Percentiles rank a stretch among this genome's conserved stretches.
Conservation (phyloP, 2,888 invertebrate species). For the Limnephilus lunatus region DNA sequence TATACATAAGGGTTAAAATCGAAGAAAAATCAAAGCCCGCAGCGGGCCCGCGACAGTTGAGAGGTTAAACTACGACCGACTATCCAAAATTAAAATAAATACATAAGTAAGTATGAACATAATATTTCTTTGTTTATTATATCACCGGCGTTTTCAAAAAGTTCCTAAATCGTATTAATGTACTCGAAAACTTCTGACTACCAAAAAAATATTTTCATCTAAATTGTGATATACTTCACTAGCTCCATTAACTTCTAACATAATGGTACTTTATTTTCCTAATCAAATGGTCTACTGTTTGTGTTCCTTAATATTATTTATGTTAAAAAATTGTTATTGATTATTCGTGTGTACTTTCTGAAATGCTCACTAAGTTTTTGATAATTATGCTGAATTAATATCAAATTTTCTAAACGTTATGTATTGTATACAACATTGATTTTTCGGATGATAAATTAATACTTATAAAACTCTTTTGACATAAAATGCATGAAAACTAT, state of each 20-base stretch:
- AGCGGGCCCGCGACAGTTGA: too few relatives aligned
- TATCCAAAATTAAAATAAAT: neutral
- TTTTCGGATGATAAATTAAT: neutral
- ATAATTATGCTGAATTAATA: neutral
- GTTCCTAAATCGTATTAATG: neutral
- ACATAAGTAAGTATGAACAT: neutral
- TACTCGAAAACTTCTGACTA: neutral
- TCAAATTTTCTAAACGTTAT: constrained; percentile 10
- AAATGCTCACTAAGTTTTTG: constrained; percentile 5
- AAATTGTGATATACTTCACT: neutral
- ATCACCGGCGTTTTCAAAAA: neutral
- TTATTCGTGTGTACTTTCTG: neutral
- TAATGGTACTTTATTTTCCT: neutral
- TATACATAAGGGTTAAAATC: too few relatives aligned
- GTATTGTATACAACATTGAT: neutral
- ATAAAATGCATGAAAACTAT: neutral
- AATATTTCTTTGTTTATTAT: neutral
- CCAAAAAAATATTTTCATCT: neutral
- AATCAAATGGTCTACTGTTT: neutral
- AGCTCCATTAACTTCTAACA: neutral
- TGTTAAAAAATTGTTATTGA: neutral
- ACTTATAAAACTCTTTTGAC: neutral
- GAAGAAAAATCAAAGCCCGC: too few relatives aligned
- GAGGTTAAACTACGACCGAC: neutral
- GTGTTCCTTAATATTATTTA: neutral